Base-by-base conservation (phyloP, 92 coral and sea anemone species). In the Actinostola sp. region DNA sequence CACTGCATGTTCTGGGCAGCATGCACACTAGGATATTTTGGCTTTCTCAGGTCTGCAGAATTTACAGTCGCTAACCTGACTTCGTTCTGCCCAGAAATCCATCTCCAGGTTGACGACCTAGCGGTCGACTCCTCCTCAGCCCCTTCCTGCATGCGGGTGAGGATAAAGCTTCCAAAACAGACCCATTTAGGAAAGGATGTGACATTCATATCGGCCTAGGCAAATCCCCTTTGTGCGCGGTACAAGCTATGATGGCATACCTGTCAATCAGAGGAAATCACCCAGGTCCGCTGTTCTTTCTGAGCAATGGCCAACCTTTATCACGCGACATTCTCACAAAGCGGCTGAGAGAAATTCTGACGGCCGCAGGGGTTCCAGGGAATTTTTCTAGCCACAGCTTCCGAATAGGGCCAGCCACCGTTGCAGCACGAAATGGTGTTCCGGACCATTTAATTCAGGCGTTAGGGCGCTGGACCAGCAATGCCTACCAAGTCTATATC, bases 1-100 rank as follows among this genome's bases (percentile, higher is more conserved):
- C 54, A 70, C 33, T 20, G 48, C 58, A 67, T 73, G 61, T 85
- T 73, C 53, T 78, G 89, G 85, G 59, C 76, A 6, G 81, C 85
- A 7, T 67, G 63, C 63, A 41, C 54, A 23, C 67, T 74, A 17
- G 84, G 64, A 6, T 78, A 56, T 50, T 85, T 79, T 66, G 85
- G 85, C 23, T 85, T 85, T 28, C 62, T 86, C 19, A 72, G 79
- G 2, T 56, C 86, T 0, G 31, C 83, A 2, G 83, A 86, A 48
- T 75, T 80, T 32, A 68, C 83, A 3, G 51, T 75, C 3, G 67
- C 75, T 34, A 61, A n/a, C 26, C 38, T 61, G 1, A 71, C 83
- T 2, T 39, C 23, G 24, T 84, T 78, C 51, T 15, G 48, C n/a
- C 77, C 77, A 14, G 43, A 71, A 24, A 38, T 56, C 33, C 66